These are phyloP conservation scores for Nothoprocta perdicaria DNA, from an alignment of 2,113 vertebrate species.

Conservation along the genomic window DNA sequence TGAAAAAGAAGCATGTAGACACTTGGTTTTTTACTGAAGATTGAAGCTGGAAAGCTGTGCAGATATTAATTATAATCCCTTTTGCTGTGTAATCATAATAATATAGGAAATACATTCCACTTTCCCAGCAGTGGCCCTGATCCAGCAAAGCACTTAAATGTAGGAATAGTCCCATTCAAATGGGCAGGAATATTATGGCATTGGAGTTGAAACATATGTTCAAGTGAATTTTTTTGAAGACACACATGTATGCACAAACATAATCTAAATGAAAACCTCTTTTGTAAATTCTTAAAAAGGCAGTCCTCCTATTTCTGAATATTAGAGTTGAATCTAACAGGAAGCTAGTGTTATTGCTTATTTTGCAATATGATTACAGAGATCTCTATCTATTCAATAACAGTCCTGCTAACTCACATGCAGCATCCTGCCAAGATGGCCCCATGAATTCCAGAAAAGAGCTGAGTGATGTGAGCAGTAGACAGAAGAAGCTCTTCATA, in stretches of 20 bases:
- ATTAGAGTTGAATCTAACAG: not conserved
- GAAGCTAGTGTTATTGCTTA: not conserved
- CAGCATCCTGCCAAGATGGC: not conserved
- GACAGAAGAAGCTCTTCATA: not conserved
- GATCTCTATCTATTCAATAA: not conserved
- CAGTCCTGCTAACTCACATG: not conserved
- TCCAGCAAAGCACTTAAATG: slow-evolving; percentile 17
- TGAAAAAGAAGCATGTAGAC: not conserved
- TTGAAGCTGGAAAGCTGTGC: not conserved
- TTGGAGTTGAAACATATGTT: not conserved
- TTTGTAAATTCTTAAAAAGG: not conserved
- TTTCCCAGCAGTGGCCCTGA: not conserved
- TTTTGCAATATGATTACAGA: not conserved
- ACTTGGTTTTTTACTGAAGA: not conserved
- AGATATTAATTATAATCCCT: slow-evolving; percentile 13
- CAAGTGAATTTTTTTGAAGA: not conserved
- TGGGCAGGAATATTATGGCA: not conserved
- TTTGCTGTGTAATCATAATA: slow-evolving; percentile 20
- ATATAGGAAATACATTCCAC: not conserved
- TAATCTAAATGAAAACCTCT: not conserved
- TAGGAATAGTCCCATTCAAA: not conserved
- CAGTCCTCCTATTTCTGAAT: not conserved
- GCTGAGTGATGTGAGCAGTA: not conserved
- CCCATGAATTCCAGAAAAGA: not conserved
- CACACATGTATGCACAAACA: accelerated